These are phyloP conservation scores for Mallotus villosus DNA, from an alignment of 2,797 vertebrate species.

Conservation along the genomic window DNA sequence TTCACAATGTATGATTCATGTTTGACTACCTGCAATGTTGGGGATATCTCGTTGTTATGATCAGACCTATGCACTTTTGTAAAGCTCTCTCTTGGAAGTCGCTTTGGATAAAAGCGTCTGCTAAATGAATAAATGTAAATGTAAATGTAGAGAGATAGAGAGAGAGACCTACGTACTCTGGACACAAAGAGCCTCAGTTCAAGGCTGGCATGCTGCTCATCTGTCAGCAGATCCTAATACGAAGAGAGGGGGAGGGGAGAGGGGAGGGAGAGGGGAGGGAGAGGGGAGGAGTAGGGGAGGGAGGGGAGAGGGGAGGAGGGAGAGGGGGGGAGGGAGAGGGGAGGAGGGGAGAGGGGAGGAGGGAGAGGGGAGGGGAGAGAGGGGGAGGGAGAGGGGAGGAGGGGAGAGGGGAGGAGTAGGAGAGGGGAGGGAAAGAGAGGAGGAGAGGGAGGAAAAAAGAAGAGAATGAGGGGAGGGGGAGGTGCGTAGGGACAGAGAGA, in stretches of 20 bases:
- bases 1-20: too few species aligned
- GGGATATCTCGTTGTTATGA: too few species aligned
- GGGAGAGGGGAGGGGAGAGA: neutral
- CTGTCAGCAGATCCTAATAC: slow-evolving; percentile 37
- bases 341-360: too few species aligned
- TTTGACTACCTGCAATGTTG: too few species aligned
- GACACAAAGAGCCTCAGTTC: slow-evolving; percentile 25
- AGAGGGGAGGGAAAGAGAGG: slow-evolving; percentile 10
- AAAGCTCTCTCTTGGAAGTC: too few species aligned
- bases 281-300: slow-evolving; percentile 7
- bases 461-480: too few species aligned
- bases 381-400: neutral
- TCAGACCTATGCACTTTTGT: too few species aligned
- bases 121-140: too few species aligned
- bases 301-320: too few species aligned
- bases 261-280: neutral
- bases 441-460: neutral
- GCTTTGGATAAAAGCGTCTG: too few species aligned
- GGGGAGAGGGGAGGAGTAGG: neutral
- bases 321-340: neutral
- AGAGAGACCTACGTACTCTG: neutral
- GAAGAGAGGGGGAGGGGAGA: neutral
- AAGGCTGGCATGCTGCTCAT: neutral
- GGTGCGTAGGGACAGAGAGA: neutral
- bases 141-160: too few species aligned